phyloP scores from a whole-genome alignment of 2,888 invertebrate genomes.

The Cosmia pyralina region DNA sequence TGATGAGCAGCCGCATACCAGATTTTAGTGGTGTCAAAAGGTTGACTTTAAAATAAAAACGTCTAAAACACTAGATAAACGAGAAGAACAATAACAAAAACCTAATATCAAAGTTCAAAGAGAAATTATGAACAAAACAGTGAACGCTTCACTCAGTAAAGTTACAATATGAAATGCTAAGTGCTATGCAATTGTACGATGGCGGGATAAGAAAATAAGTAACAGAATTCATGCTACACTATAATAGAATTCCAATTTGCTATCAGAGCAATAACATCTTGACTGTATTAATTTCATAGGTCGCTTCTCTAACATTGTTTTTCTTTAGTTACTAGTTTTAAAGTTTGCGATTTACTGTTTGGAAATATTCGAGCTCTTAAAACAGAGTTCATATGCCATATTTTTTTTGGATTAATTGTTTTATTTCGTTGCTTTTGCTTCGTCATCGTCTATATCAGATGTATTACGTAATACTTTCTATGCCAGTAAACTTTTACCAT shows the following conservation, averaged over 20 bases:
- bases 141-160: conserved; percentile 47
- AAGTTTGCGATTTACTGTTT: conserved; percentile 17
- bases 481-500: background rate
- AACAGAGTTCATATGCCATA: background rate
- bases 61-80: background rate
- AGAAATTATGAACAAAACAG: conserved; percentile 50
- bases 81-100: conserved; percentile 3
- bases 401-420: background rate
- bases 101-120: conserved; percentile 12
- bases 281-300: conserved; percentile 59
- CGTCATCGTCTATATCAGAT: background rate
- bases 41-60: background rate
- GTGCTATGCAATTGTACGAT: conserved; percentile 61
- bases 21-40: no score
- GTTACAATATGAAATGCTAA: conserved; percentile 60
- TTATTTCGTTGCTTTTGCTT: background rate
- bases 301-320: conserved; percentile 47
- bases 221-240: conserved; percentile 61
- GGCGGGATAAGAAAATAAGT: conserved; percentile 63
- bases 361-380: background rate
- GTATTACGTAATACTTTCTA: background rate
- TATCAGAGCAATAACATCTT: conserved; percentile 63
- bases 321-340: conserved; percentile 32
- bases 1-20: no score
- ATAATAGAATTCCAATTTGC: conserved; percentile 67